Base-by-base conservation (phyloP, 2,888 invertebrate species). In the Periphyllus acericola region DNA sequence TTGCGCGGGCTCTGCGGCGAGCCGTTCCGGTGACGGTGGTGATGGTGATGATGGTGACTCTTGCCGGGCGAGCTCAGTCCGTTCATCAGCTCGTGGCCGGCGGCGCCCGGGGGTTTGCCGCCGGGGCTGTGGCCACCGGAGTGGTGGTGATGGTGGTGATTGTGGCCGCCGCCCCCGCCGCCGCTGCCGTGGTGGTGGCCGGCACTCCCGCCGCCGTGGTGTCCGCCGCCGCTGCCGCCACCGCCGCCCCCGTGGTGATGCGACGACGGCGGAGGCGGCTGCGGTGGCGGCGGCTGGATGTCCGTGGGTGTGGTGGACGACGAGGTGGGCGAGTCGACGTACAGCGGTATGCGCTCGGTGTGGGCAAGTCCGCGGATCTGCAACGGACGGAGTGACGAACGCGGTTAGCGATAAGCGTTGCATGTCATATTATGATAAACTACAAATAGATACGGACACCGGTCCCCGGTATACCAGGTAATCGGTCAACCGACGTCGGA, bases 301-400 rank as follows among this genome's bases (percentile, higher is more conserved):
- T 87, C 80, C 17, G 80, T 74, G 60, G 80, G 80, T 2, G 87
- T 87, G 25, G 32, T 32, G 40, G 80, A 80, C 36, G 87, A 81
- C 66, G 87, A 80, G 9, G 81, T 74, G 25, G 87, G 87, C 40
- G 87, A 87, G n/a, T 87, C 87, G 74, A 87, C 80, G 32, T 74
- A 87, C 88, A 92, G 91, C 68, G 90, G 90, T 29, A 90, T 90
- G 85, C 91, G 91, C 89, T 93, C 93, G 84, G 93, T 93, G 89
- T 93, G 92, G 5, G 95, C 95, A 89, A 96, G 92, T 8, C 96
- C 96, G 36, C 96, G 94, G 89, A 96, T 95, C 91, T 91, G 89
- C 1, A 88, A 81, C 21, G 66, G 66, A n/a, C n/a, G 8, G 19
- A n/a, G 66, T 1, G 66, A 4, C 60, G 60, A 66, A 19, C 17